Evolutionary conservation across 2,797 vertebrate genomes (phyloP).

Genomic region (Natrix natrix): DNA sequence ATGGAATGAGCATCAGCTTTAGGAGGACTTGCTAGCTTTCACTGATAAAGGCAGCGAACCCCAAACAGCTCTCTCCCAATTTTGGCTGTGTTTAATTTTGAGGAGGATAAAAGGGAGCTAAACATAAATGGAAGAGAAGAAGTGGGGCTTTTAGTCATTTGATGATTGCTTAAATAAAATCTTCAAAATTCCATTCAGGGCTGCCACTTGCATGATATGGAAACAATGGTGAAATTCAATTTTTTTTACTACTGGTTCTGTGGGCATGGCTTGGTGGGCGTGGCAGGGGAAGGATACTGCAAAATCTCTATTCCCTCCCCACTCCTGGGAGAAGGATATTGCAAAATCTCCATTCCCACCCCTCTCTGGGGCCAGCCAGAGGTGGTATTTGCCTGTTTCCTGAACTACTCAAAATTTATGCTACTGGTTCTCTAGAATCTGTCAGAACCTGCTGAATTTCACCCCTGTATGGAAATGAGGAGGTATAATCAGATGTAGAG

Average conservation of each 20-base stretch:
- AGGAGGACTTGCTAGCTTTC: constrained; percentile 49
- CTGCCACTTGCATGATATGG: constrained; percentile 40
- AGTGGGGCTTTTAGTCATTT: constrained; percentile 57
- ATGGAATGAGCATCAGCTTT: constrained; percentile 53
- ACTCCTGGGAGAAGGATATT: no score
- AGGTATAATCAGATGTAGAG: constrained; percentile 33
- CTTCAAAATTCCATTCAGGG: constrained; percentile 41
- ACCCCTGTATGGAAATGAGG: not conserved
- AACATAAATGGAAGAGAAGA: constrained; percentile 39
- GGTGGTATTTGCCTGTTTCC: no score
- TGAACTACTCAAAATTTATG: no score
- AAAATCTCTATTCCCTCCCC: no score
- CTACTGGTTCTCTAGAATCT: no score
- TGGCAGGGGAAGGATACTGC: no score
- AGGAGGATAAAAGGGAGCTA: constrained; percentile 53
- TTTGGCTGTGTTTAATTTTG: not conserved
- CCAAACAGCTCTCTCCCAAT: constrained; percentile 37
- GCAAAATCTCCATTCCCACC: no score
- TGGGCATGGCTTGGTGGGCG: no score
- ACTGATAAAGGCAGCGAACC: constrained; percentile 29
- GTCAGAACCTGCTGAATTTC: no score
- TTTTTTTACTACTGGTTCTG: no score
- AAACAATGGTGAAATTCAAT: not conserved
- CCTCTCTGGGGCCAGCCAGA: no score
- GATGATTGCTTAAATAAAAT: constrained; percentile 52